phyloP scores from a whole-genome alignment of 2,113 vertebrate genomes.

The Actenoides hombroni region DNA sequence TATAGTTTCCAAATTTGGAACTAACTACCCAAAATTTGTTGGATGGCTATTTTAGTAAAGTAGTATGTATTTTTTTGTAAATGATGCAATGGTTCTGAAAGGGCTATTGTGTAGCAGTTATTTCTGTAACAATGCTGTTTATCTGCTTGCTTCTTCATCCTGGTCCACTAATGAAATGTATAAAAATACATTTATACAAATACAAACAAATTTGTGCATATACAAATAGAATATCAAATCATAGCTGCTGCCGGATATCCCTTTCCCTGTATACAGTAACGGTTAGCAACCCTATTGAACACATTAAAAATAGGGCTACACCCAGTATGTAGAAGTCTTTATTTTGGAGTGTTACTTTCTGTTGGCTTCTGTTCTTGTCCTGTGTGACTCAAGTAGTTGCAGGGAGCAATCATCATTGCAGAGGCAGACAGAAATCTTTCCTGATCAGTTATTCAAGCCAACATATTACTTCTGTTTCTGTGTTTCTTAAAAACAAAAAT shows the following conservation, averaged over 20 bases:
- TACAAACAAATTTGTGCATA: background rate
- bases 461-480: background rate
- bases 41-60: background rate
- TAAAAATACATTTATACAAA: background rate
- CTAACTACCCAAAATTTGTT: background rate
- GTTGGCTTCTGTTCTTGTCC: background rate
- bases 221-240: background rate
- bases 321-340: background rate
- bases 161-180: background rate
- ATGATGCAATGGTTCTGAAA: background rate
- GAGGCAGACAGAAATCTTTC: background rate
- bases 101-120: background rate
- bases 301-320: background rate
- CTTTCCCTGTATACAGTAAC: background rate
- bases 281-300: background rate
- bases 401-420: background rate
- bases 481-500: background rate
- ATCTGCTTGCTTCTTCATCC: background rate
- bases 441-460: background rate
- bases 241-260: background rate
- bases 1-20: background rate
- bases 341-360: background rate
- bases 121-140: background rate
- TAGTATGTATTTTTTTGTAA: accelerated
- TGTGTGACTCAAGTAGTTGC: background rate